These are phyloP conservation scores for Ciconia nigra DNA, from an alignment of 2,797 vertebrate genomes.

Conservation along the genomic window DNA sequence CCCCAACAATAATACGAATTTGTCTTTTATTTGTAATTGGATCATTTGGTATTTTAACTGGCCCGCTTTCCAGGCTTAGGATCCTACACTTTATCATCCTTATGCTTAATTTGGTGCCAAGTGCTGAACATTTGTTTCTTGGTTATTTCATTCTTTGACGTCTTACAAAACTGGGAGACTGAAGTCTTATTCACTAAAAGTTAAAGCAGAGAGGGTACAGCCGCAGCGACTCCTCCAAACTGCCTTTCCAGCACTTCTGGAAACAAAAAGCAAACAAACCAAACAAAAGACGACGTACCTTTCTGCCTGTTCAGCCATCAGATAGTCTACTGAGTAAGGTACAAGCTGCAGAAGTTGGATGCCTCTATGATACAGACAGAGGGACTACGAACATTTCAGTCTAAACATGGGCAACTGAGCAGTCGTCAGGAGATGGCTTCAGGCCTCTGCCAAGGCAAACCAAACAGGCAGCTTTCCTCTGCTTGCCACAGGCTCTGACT, in stretches of 20 bases:
- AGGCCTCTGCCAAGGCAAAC: not conserved
- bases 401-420: not conserved
- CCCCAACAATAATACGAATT: not conserved
- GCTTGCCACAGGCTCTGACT: not conserved
- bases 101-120: not conserved
- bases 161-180: not conserved
- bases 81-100: not conserved
- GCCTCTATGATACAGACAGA: fast-evolving
- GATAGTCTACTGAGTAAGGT: not conserved
- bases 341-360: not conserved
- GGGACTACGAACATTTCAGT: not conserved
- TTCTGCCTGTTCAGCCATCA: not conserved
- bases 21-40: not conserved
- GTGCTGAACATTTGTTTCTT: not conserved
- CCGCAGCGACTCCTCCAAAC: not conserved
- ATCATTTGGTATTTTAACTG: not conserved
- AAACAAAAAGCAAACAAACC: not conserved
- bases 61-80: not conserved
- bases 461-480: not conserved
- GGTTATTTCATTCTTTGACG: not conserved
- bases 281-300: not conserved
- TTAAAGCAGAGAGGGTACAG: not conserved
- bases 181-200: not conserved
- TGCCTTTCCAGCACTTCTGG: not conserved
- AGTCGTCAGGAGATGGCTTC: not conserved